These are phyloP conservation scores for Plestiodon gilberti DNA, from an alignment of 2,113 vertebrate species.

Conservation along the genomic window DNA sequence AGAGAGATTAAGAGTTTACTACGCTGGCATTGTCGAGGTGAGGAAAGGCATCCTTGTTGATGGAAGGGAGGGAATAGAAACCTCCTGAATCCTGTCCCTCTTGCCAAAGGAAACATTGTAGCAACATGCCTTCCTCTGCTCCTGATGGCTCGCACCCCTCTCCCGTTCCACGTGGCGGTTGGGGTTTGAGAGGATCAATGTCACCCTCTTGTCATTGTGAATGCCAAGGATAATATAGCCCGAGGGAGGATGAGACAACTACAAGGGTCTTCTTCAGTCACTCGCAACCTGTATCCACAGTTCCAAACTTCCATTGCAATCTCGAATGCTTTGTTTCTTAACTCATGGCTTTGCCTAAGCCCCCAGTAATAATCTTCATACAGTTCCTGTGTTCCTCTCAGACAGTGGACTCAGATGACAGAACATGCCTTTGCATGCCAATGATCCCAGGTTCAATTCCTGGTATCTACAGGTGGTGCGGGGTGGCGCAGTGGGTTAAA, in stretches of 20 bases:
- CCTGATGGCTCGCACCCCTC: neutral
- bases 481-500: too few species aligned
- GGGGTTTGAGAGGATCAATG: neutral
- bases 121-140: neutral
- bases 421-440: too few species aligned
- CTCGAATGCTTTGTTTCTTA: neutral
- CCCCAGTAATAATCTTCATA: neutral
- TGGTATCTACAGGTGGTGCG: too few species aligned
- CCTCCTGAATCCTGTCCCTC: neutral
- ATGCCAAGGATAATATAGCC: fast-evolving
- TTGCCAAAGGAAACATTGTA: neutral
- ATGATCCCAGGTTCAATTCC: too few species aligned
- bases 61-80: neutral
- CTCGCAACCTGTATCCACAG: too few species aligned
- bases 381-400: neutral
- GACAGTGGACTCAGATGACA: too few species aligned
- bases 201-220: neutral
- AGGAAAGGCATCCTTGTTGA: slow-evolving; percentile 6
- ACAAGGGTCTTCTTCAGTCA: neutral
- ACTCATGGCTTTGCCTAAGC: neutral
- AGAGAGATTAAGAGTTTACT: neutral
- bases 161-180: fast-evolving
- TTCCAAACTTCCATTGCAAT: neutral
- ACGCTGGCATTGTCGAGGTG: neutral
- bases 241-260: neutral